Conservation (phyloP, 2,888 invertebrate genomes). For the Eutolmus rufibarbis region DNA sequence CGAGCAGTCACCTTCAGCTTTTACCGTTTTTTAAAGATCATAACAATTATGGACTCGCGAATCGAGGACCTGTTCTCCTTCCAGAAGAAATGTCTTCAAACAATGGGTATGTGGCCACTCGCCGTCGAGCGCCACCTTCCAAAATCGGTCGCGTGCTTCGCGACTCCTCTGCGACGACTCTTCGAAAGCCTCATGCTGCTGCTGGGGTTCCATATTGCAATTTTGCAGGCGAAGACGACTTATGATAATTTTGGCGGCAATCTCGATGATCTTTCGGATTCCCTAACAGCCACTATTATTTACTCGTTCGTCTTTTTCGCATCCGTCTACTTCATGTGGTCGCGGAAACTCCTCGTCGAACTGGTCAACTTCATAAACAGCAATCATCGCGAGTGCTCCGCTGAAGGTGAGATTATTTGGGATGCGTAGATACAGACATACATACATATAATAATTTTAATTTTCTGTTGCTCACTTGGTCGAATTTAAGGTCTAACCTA, state of each 20-base stretch:
- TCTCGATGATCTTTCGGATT: conserved; percentile 39
- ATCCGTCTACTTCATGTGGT: conserved; percentile 56
- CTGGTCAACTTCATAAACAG: conserved; percentile 59
- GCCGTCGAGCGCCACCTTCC: background rate
- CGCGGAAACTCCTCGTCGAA: conserved; percentile 58
- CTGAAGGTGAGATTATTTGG: conserved; percentile 54
- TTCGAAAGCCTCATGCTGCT: background rate
- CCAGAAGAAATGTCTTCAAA: background rate
- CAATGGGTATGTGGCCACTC: background rate
- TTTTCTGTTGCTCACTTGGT: background rate
- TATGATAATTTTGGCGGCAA: conserved; percentile 31
- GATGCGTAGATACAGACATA: background rate
- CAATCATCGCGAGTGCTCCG: conserved; percentile 62
- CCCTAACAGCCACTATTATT: conserved; percentile 41
- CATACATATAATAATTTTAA: background rate
- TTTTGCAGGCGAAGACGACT: conserved; percentile 30
- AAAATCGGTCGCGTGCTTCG: background rate
- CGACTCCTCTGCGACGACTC: background rate
- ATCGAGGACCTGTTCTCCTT: background rate
- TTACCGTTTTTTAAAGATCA: background rate
- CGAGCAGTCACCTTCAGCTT: background rate
- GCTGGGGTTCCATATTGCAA: conserved; percentile 4
- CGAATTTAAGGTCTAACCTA: conserved; percentile 43
- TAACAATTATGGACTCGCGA: background rate
- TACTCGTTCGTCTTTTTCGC: conserved; percentile 40